Conservation (phyloP, 2,888 invertebrate species). For the Dasypolia templi region DNA sequence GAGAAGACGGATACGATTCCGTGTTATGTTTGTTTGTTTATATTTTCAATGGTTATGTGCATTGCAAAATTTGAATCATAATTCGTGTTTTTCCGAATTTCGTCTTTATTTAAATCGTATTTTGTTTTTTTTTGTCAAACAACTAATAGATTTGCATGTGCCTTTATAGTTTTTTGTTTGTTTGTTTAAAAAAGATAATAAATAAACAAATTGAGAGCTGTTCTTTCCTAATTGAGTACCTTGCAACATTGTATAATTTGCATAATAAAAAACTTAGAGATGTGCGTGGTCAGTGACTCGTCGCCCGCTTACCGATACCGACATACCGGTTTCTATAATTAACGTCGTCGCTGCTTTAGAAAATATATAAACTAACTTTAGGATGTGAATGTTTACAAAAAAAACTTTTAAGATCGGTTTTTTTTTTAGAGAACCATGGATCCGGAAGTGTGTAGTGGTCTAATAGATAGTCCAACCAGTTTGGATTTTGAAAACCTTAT, state of each 20-base stretch:
- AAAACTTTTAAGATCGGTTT: not conserved
- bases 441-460: slow-evolving; percentile 6
- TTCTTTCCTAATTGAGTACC: not conserved
- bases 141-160: not conserved
- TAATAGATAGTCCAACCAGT: slow-evolving; percentile 19
- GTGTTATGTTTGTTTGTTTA: slow-evolving; percentile 1
- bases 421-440: slow-evolving; percentile 13
- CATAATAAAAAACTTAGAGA: slow-evolving; percentile 29
- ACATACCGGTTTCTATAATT: slow-evolving; percentile 47
- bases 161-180: not conserved
- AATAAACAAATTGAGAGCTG: not conserved
- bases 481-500: slow-evolving; percentile 35
- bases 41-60: not conserved
- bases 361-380: slow-evolving; percentile 23
- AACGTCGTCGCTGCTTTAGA: slow-evolving; percentile 12
- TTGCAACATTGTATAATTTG: slow-evolving; percentile 18
- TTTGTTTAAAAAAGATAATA: not conserved
- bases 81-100: not conserved
- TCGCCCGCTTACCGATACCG: slow-evolving; percentile 25
- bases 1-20: too few relatives aligned
- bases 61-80: not conserved
- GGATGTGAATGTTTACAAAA: slow-evolving; percentile 36
- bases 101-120: not conserved
- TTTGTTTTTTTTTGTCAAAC: slow-evolving; percentile 3
- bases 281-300: slow-evolving; percentile 32